Conservation (phyloP, 2,888 invertebrate genomes). For the Euplagia quadripunctaria region DNA sequence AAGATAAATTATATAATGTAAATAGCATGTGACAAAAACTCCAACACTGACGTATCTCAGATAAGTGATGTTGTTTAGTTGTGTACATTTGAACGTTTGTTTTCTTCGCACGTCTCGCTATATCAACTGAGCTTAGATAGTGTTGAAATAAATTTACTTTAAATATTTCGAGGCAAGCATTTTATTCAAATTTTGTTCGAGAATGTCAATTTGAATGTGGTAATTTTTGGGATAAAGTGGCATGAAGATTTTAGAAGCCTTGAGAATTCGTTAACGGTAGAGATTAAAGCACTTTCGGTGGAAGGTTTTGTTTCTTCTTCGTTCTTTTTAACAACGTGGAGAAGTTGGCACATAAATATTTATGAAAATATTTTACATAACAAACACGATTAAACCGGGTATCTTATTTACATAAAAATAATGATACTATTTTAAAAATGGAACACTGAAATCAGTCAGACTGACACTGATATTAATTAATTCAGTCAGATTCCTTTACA, state of each 20-base stretch:
- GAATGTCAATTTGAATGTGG: background rate
- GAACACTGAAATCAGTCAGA: no score
- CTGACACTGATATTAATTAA: no score
- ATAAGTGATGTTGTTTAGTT: conserved; percentile 56
- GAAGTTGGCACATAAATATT: no score
- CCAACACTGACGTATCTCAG: conserved; percentile 55
- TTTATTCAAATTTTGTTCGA: conserved; percentile 1
- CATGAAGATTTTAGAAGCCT: background rate
- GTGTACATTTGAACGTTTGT: conserved; percentile 49
- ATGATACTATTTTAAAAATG: no score
- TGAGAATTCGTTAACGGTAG: no score
- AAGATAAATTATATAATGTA: conserved; percentile 43
- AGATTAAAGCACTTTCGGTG: background rate
- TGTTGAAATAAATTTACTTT: conserved; percentile 36
- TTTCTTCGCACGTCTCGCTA: conserved; percentile 40
- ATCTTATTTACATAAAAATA: no score
- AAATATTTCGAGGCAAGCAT: conserved; percentile 8
- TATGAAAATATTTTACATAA: no score
- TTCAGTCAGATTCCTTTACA: no score
- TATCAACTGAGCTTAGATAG: conserved; percentile 33
- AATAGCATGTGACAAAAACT: conserved; percentile 67
- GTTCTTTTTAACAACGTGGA: no score
- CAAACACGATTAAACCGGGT: no score
- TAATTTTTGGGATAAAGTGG: background rate
- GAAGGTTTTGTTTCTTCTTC: background rate